A percentile compares a stretch with the other conserved stretches of the same genome.
phyloP scores from a whole-genome alignment of 2,888 invertebrate species.

The Notodonta ziczac region DNA sequence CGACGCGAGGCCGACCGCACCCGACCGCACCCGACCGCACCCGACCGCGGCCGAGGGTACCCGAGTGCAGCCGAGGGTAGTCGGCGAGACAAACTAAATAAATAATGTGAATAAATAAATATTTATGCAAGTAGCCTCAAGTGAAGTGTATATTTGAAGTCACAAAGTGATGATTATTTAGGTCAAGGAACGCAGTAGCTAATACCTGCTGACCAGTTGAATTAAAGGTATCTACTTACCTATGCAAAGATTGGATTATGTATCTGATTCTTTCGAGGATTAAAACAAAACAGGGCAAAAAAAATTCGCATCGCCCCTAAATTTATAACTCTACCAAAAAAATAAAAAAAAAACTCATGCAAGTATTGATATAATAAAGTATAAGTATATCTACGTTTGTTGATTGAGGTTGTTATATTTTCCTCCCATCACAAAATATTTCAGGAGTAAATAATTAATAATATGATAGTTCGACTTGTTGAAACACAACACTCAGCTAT shows the following conservation, averaged over 20 bases:
- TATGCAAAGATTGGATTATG: neutral
- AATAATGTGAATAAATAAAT: conserved; percentile 20
- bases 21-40: conserved; percentile 33
- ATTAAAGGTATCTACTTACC: neutral
- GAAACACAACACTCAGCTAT: conserved; percentile 27
- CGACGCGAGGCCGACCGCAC: conserved; percentile 35
- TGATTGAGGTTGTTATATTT: neutral
- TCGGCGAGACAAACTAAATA: conserved; percentile 15
- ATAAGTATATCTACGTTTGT: too few species aligned
- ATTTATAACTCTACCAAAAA: too few species aligned
- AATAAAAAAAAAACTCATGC: too few species aligned
- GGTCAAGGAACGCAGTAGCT: neutral
- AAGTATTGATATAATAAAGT: too few species aligned
- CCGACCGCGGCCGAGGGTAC: conserved; percentile 31
- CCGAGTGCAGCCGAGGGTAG: conserved; percentile 24
- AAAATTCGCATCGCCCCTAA: too few species aligned
- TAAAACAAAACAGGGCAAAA: too few species aligned
- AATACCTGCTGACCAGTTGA: neutral
- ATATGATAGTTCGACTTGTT: conserved; percentile 6
- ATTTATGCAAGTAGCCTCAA: conserved; percentile 21
- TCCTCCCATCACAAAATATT: neutral
- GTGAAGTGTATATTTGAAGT: conserved; percentile 1
- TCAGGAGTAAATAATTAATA: neutral
- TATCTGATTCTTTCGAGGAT: too few species aligned
- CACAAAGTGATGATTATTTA: neutral